Evolutionary conservation across 2,888 invertebrate species (phyloP), one percentile per base, ranked within the genome.

Genomic region (Pediacus dermestoides): DNA sequence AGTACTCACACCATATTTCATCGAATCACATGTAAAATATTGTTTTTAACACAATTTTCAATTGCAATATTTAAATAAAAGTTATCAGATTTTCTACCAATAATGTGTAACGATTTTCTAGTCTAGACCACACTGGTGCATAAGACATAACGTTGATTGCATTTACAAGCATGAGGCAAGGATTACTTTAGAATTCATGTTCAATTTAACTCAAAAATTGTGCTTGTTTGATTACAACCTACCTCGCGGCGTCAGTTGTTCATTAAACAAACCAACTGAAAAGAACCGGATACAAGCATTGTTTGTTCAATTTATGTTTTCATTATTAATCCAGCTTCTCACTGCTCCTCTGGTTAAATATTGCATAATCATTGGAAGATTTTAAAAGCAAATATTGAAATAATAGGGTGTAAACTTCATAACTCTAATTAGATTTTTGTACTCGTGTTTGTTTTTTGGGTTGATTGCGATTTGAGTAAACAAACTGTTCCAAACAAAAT

Each of bases 201-300:
- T 31, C 33, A 33, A 33, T 33, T 33, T 33, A 33, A 12, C 33
- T 21, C 30, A 37, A 42, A 42, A 37, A 32, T 30, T 42, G 33
- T 32, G 22, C 33, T 41, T 41, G 48, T 46, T 42, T 46, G 46
- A 46, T 46, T 42, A 41, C 39, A 35, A 36, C 18, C 37, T 16
- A 38, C 37, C 43, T 37, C 30, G 22, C 25, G 37, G 46, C 48
- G 39, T 44, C 44, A 44, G 44, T 30, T 44, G 40, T 44, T 44
- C 44, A 44, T 44, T 44, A 40, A 35, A 36, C 46, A 47, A 44
- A 30, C 42, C 42, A 37, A 37, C 37, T 40, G 46, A 46, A 46
- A 43, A 49, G 46, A 46, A 37, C 34, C 39, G 41, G 39, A 44
- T 44, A 18, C 45, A 34, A 41, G 39, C 46, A 41, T 44, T 36